Evolutionary conservation across 2,888 invertebrate species (phyloP).

Genomic region (Acleris holmiana): DNA sequence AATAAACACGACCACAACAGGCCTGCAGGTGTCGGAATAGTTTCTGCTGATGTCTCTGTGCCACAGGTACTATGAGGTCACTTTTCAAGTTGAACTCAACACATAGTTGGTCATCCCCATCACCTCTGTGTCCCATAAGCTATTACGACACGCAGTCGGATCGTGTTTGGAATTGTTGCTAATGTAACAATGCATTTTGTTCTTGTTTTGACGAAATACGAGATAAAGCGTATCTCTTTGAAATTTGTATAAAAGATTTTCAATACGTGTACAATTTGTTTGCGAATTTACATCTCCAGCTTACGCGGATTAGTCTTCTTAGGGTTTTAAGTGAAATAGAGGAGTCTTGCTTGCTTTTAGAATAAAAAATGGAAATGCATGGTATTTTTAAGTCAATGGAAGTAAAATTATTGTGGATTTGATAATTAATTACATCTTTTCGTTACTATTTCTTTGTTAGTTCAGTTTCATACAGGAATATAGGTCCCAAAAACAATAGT

Average conservation of each 20-base stretch:
- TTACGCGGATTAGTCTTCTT: neutral
- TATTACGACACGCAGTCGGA: constrained; percentile 57
- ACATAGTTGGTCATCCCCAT: constrained; percentile 41
- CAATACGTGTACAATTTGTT: constrained; percentile 2
- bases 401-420: too few relatives aligned
- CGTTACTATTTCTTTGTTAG: too few relatives aligned
- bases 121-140: constrained; percentile 53
- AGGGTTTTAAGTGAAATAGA: neutral
- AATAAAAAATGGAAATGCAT: neutral
- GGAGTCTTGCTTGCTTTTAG: neutral
- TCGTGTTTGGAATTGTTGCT: constrained; percentile 66
- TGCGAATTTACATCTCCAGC: neutral
- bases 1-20: too few relatives aligned
- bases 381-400: too few relatives aligned
- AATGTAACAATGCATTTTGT: constrained; percentile 68
- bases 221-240: constrained; percentile 32
- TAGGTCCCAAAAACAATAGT: too few relatives aligned
- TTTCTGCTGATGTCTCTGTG: too few relatives aligned
- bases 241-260: constrained; percentile 22
- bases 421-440: too few relatives aligned
- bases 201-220: constrained; percentile 41
- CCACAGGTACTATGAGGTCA: too few relatives aligned
- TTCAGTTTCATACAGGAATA: too few relatives aligned
- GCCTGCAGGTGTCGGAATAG: too few relatives aligned
- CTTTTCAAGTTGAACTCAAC: constrained; percentile 25